These are phyloP conservation scores for Benthosema pterotum DNA, from an alignment of 2,797 vertebrate genomes.

Conservation along the genomic window DNA sequence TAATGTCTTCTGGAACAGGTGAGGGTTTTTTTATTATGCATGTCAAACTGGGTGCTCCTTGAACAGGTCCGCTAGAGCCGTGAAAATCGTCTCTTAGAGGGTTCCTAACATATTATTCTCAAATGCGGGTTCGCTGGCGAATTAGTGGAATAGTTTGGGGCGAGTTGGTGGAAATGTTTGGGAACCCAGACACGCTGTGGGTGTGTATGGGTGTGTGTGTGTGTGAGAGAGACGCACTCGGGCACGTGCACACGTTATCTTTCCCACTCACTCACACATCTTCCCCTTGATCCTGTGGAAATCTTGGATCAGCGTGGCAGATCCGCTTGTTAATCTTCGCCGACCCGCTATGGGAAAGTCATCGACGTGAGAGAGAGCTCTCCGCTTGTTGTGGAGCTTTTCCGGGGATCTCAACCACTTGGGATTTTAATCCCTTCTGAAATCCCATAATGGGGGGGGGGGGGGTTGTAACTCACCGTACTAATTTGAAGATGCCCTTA, in stretches of 20 bases:
- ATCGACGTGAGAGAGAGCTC: constrained; percentile 49
- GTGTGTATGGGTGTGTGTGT: constrained; percentile 29
- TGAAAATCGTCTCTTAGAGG: too few relatives aligned
- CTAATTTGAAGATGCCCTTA: constrained; percentile 75
- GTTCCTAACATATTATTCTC: too few relatives aligned
- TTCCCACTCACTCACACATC: constrained; percentile 39
- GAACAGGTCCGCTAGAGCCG: too few relatives aligned
- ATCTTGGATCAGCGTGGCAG: constrained; percentile 77
- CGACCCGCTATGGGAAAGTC: constrained; percentile 31
- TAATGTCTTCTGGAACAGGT: too few relatives aligned
- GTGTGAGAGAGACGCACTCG: constrained; percentile 28
- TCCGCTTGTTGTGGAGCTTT: constrained; percentile 29
- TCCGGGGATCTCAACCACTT: constrained; percentile 58
- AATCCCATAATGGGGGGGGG: constrained; percentile 80
- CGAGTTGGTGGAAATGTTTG: too few relatives aligned
- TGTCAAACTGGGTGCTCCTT: too few relatives aligned
- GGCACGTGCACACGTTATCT: neutral
- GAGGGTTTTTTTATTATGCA: too few relatives aligned
- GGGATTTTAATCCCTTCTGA: constrained; percentile 71
- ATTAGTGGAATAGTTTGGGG: too few relatives aligned
- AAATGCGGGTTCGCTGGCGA: too few relatives aligned
- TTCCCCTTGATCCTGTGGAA: constrained; percentile 76
- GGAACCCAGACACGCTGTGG: neutral
- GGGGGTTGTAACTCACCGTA: constrained; percentile 62
- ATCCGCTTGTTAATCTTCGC: constrained; percentile 77